phyloP scores from a whole-genome alignment of 2,888 invertebrate genomes.

The Timandra comae region DNA sequence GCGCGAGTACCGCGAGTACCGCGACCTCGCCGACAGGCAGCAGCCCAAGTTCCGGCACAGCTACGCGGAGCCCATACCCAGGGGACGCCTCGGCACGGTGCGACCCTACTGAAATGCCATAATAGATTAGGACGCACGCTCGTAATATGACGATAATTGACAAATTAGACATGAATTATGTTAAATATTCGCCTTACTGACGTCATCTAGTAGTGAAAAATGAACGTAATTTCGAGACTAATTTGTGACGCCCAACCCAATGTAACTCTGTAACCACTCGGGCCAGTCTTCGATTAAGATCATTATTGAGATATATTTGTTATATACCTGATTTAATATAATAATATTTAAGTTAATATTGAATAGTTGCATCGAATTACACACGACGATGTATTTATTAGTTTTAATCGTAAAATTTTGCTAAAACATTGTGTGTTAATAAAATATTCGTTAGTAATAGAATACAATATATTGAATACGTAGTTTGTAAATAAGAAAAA shows the following conservation, averaged over 20 bases:
- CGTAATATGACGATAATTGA: too few relatives aligned
- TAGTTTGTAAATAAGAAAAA: too few relatives aligned
- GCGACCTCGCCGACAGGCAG: constrained; percentile 58
- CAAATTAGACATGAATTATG: not conserved
- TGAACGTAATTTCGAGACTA: not conserved
- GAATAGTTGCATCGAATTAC: constrained; percentile 8
- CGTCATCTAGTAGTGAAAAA: not conserved
- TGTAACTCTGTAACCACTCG: constrained; percentile 1
- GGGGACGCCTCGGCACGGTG: constrained; percentile 68
- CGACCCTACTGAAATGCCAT: constrained; percentile 72
- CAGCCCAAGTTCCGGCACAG: constrained; percentile 78
- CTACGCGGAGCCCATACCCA: constrained; percentile 80
- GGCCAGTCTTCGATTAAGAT: constrained; percentile 18
- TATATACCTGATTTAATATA: constrained; percentile 19
- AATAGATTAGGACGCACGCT: constrained; percentile 47
- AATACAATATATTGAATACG: constrained; percentile 26
- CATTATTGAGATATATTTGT: constrained; percentile 6
- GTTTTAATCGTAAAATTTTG: constrained; percentile 2
- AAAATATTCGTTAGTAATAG: constrained; percentile 10
- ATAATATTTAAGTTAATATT: constrained; percentile 11
- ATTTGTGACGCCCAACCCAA: not conserved
- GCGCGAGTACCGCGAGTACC: constrained; percentile 63
- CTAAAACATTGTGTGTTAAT: not conserved
- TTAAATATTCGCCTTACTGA: not conserved
- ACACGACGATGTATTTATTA: constrained; percentile 6